Evolutionary conservation across 2,888 invertebrate genomes (phyloP), one percentile per base, ranked within the genome.

Genomic region (Protonemura montana): DNA sequence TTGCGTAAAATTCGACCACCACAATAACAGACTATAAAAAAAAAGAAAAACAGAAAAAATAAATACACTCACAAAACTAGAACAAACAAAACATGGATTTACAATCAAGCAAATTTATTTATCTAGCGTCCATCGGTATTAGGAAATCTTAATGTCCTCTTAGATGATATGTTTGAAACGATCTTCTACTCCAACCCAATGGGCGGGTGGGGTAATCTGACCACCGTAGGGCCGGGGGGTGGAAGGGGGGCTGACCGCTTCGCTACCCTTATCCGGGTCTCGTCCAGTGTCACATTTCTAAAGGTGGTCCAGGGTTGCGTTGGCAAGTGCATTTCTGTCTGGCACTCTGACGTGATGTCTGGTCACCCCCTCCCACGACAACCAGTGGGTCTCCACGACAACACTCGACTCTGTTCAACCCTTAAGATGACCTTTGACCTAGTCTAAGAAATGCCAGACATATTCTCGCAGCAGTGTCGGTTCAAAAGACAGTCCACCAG

Each of bases 371-470:
- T 7, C 59, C 78, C 76, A 26, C 5, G n/a, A 76, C 76, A 21
- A 21, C 76, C 76, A 5, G 35, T 35, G 35, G 35, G 35, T 21
- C 16, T 13, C 78, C 78, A 27, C 2, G 21, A 25, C 78, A 26
- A 27, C 78, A 78, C 78, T 7, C 26, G 35, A 35, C 35, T 3
- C 35, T 35, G 35, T 35, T 3, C 78, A 78, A 78, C 78, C 78
- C 78, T 78, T 78, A 78, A 13, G 78, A 78, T 78, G 78, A 78
- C 78, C 78, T 78, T 27, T 78, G 78, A 7, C 78, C 78, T 78
- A 1, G 21, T 21, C 1, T 21, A 35, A 35, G 59, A 59, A 21
- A 59, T 7, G 59, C 41, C 59, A 59, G 59, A 59, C 59, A 10
- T 13, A 77, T 5, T 77, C 78, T 78, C 26, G 2, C 28, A 78